Base-by-base conservation (phyloP, 64 coral and sea anemone genomes). In the Pocillopora damicornis region DNA sequence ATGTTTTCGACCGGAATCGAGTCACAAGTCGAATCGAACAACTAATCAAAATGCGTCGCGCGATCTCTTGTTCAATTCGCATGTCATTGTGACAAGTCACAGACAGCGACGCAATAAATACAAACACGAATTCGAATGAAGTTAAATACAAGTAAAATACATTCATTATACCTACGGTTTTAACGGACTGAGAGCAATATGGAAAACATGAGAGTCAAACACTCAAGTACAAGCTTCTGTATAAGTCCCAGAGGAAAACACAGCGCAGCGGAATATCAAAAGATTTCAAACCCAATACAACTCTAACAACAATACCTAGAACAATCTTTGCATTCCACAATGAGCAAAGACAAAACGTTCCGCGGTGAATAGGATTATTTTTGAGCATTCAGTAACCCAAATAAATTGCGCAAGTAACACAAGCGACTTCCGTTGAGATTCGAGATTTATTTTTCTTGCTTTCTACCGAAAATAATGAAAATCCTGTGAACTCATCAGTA, bases 241-340 rank as follows among this genome's bases (percentile, higher is more conserved):
- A 79, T 22, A 60, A 60, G 30, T 79, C 77, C 77, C 77, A 8
- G 20, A 58, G 20, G 22, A 83, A 35, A 77, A 58, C 11, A 68
- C 22, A 22, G 35, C 25, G 11, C 4, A 18, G 64, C 81, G 81
- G 81, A 85, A 85, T 72, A 58, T 71, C 65, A 73, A 85, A 85
- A 66, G 45, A 42, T 85, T 85, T 58, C 72, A 56, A 73, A 85
- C 58, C 81, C 81, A 71, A 72, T 42, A 85, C 61, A 68, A 85
- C 80, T 25, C 14, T 5, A 11, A 73, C 12, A 72, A 42, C 64
- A 85, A 85, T 72, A n/a, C 16, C 35, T 22, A 18, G 81, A 85
- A 85, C 59, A 81, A 81, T 81, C 59, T 34, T 5, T 34, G 79
- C 81, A 85, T 85, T 73, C 81, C 65, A 45, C 15, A 77, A 22